phyloP scores from a whole-genome alignment of 1,140 invertebrate species.

The Archivesica marissinica region DNA sequence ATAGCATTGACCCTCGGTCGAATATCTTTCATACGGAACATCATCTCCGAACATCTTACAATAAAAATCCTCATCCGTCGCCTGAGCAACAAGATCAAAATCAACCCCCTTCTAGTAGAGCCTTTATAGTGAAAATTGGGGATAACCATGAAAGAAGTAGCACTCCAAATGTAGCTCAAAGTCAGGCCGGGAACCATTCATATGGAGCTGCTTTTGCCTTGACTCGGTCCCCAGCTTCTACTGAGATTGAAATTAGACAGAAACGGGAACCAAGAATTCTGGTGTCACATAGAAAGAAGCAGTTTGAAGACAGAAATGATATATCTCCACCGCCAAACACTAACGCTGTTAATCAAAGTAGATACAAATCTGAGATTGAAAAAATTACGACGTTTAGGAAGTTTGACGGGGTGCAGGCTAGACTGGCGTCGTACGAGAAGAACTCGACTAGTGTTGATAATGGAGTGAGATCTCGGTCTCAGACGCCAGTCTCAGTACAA shows the following conservation, averaged over 20 bases:
- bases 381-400: constrained; percentile 76
- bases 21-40: constrained; percentile 63
- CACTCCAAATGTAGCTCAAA: constrained; percentile 28
- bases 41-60: constrained; percentile 64
- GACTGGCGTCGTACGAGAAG: constrained; percentile 77
- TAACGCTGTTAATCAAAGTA: constrained; percentile 46
- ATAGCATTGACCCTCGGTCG: constrained; percentile 70
- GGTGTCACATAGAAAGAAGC: constrained; percentile 77
- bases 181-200: constrained; percentile 54
- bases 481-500: constrained; percentile 46
- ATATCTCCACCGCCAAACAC: constrained; percentile 46
- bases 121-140: constrained; percentile 72
- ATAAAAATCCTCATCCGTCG: constrained; percentile 40
- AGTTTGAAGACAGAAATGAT: constrained; percentile 76
- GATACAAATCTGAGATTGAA: constrained; percentile 79
- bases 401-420: constrained; percentile 74
- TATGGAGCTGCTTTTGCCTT: constrained; percentile 78
- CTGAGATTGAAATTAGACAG: constrained; percentile 73
- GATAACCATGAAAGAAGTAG: constrained; percentile 62
- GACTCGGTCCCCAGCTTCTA: constrained; percentile 72
- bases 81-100: constrained; percentile 64
- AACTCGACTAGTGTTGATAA: constrained; percentile 30
- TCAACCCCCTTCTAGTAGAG: constrained; percentile 52
- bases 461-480: constrained; percentile 20
- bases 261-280: constrained; percentile 61